Evolutionary conservation across 1,140 invertebrate genomes (phyloP), one percentile per base, ranked within the genome.

Genomic region (Bombus ignitus): DNA sequence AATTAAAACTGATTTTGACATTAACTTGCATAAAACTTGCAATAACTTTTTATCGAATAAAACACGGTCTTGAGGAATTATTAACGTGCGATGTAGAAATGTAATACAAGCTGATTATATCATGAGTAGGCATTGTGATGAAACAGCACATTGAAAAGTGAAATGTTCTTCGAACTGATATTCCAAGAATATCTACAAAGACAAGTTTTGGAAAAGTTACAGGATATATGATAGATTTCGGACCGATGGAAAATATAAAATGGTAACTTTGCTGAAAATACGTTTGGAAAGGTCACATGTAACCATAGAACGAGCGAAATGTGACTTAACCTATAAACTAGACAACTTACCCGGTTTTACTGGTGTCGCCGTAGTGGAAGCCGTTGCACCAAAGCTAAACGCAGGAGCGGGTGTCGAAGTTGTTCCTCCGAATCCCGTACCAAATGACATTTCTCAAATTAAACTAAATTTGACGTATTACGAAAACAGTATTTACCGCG

Each of bases 391-490:
- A 47, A 94, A 95, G 18, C 92, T 92, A 68, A 94, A 95, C 35
- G 93, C 91, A 8, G 93, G 90, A 78, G 88, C 87, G 1, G 92
- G 89, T 13, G 93, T 88, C 4, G 93, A 93, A 25, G 92, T 92
- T 25, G 91, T 87, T 12, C 91, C 81, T 15, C 93, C 94, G 85
- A 95, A 95, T 6, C 93, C 92, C 47, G 90, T 89, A 0, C 93
- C 92, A 73, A 95, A 95, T 42, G 94, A 94, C 94, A 95, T 95
- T 81, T 92, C 37, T 65, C 44, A 28, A 15, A 53, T 83, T 59
- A 35, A 71, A 87, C 8, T n/a, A 37, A 66, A 72, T 44, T 66
- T 47, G 0, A 42, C 62, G 47, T 65, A 74, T 35, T 2, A 70
- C 37, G 12, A 39, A 75, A 81, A 68, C 57, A 85, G 35, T 22